A percentile compares a stretch with the other conserved stretches of the same genome.
These are phyloP conservation scores for Xiphophorus maculatus DNA, from an alignment of 2,113 vertebrate genomes.

Conservation along the genomic window DNA sequence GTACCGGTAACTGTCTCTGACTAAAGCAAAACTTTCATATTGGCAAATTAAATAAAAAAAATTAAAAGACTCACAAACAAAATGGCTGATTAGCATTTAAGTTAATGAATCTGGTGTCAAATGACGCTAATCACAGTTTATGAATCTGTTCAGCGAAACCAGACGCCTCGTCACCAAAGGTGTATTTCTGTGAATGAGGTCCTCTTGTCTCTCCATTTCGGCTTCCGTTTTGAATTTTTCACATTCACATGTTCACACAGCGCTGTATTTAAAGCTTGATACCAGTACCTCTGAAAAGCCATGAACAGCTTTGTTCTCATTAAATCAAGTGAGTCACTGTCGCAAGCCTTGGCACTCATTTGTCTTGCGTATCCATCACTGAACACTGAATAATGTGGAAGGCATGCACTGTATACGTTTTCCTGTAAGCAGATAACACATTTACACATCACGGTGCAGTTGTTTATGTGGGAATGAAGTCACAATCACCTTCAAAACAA, in stretches of 20 bases:
- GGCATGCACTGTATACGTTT: constrained; percentile 15
- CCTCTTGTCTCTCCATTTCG: not conserved
- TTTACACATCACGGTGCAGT: constrained; percentile 2
- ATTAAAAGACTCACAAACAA: not conserved
- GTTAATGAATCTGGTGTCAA: constrained; percentile 19
- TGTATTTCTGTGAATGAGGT: constrained; percentile 8
- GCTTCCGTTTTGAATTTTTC: not conserved
- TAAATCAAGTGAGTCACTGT: constrained; percentile 51
- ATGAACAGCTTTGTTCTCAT: constrained; percentile 23
- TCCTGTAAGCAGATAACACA: not conserved
- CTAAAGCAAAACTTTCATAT: no score
- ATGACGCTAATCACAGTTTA: constrained; percentile 31
- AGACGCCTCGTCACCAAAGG: constrained; percentile 17
- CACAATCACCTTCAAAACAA: constrained; percentile 4
- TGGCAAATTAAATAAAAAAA: constrained; percentile 1
- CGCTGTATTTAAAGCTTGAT: constrained; percentile 47
- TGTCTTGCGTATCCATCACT: constrained; percentile 22
- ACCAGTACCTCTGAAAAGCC: constrained; percentile 37
- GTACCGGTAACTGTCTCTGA: no score
- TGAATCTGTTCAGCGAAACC: constrained; percentile 27
- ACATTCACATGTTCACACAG: constrained; percentile 9
- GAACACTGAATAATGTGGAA: constrained; percentile 7
- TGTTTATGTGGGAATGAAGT: constrained; percentile 39
- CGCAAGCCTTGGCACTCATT: constrained; percentile 28
- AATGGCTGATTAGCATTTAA: constrained; percentile 19